Base-by-base conservation (phyloP, 2,797 vertebrate species). In the Sebastiscus albofasciatus region DNA sequence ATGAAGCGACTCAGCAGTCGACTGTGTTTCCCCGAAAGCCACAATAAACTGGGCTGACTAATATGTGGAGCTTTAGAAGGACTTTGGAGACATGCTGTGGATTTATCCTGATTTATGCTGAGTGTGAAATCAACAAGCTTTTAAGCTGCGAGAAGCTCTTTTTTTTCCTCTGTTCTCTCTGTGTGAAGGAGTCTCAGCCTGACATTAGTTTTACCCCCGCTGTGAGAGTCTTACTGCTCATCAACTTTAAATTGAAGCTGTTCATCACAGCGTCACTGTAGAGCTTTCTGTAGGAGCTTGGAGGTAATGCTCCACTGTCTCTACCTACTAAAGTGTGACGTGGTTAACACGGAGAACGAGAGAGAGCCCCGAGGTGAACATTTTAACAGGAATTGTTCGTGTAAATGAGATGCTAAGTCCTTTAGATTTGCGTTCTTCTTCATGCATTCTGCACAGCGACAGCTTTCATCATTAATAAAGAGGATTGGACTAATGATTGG, bases 101-200 rank as follows among this genome's bases (percentile, higher is more conserved):
- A 80, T 90, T 88, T 89, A 86, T 85, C 54, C 77, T 59, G 74
- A 80, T 86, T 89, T 83, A 90, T 83, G 82, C 75, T 49, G 68
- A 84, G 87, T 80, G 87, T 82, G 77, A 91, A 90, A 90, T 90
- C 86, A 85, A 89, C 87, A 88, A 88, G 87, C 82, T 82, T 78
- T 83, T 88, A 89, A 90, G 78, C 85, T 5, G n/a, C 0, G 62
- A 77, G 70, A 82, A 73, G 39, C 52, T 58, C 49, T 52, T 62
- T 74, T 20, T 61, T 60, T 72, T 66, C 67, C 71, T 67, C 67
- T 74, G 66, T 75, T 79, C 66, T 64, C 56, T 64, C 34, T 66
- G 73, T 58, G 87, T 58, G 87, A 86, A 77, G 83, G 49, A 71
- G 72, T 64, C 65, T 82, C 31, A 75, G 81, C 62, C 69, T 73